Evolutionary conservation across 2,797 vertebrate genomes (phyloP).

Genomic region (Miichthys miiuy): DNA sequence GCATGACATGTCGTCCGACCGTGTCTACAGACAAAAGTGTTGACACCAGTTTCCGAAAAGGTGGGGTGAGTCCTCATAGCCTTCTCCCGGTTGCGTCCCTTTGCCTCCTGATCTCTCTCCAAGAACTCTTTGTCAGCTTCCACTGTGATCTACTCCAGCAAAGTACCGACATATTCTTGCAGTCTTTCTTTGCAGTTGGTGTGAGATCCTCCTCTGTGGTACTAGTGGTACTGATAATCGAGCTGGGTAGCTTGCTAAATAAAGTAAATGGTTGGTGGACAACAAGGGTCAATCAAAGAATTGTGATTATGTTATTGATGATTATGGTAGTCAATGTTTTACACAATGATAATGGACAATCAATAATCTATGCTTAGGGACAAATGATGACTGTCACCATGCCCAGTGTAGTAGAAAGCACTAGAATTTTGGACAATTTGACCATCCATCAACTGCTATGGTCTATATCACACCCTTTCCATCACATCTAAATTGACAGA

Average conservation of each 20-base stretch:
- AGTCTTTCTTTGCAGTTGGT: too few relatives aligned
- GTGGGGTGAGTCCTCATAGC: background rate
- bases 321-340: background rate
- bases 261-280: too few relatives aligned
- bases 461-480: background rate
- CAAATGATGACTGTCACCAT: background rate
- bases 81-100: background rate
- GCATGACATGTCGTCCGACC: background rate
- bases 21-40: background rate
- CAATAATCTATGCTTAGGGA: background rate
- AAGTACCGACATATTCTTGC: too few relatives aligned
- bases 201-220: too few relatives aligned
- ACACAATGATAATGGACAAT: background rate
- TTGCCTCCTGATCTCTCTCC: background rate
- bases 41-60: background rate
- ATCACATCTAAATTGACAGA: slow-evolving; percentile 7
- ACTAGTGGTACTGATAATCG: too few relatives aligned
- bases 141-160: too few relatives aligned
- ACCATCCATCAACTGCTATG: background rate
- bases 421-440: background rate
- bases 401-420: background rate
- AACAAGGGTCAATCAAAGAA: too few relatives aligned
- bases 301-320: background rate
- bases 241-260: too few relatives aligned
- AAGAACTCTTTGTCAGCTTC: too few relatives aligned